Conservation (phyloP, 2,797 vertebrate genomes). For the Sardinella longiceps region DNA sequence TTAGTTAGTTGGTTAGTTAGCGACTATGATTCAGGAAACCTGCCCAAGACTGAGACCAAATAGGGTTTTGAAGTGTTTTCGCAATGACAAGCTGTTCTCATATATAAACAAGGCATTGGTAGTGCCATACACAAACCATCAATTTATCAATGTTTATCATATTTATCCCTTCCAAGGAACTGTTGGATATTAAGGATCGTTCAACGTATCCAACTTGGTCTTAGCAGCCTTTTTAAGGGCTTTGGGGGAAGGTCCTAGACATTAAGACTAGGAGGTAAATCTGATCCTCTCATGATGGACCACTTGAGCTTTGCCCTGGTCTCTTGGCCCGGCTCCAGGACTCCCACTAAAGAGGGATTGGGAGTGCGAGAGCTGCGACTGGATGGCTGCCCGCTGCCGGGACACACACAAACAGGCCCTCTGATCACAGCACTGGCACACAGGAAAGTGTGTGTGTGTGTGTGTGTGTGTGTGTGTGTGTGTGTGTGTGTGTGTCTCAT, state of each 20-base stretch:
- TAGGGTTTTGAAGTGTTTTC: neutral
- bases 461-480: slow-evolving; percentile 12
- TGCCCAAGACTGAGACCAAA: neutral
- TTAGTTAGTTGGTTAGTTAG: too few relatives aligned
- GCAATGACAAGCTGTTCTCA: neutral
- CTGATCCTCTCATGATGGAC: slow-evolving; percentile 2
- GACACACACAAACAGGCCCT: neutral
- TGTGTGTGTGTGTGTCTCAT: neutral
- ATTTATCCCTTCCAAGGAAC: neutral
- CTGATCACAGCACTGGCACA: neutral
- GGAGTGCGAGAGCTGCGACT: neutral
- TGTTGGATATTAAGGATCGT: neutral
- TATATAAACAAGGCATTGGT: neutral
- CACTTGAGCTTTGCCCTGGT: neutral
- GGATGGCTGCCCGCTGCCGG: neutral
- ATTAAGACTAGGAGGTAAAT: neutral
- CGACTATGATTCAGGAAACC: too few relatives aligned
- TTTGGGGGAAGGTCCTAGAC: neutral
- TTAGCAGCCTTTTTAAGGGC: neutral
- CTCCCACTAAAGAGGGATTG: neutral
- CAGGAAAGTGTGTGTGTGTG: neutral
- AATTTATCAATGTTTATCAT: neutral
- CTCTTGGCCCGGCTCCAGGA: neutral
- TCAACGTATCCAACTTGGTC: neutral
- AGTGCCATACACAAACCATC: neutral